A percentile compares a stretch with the other conserved stretches of the same genome.
phyloP scores from a whole-genome alignment of 2,113 vertebrate genomes.

The Lepidiolamprologus cunningtoni region DNA sequence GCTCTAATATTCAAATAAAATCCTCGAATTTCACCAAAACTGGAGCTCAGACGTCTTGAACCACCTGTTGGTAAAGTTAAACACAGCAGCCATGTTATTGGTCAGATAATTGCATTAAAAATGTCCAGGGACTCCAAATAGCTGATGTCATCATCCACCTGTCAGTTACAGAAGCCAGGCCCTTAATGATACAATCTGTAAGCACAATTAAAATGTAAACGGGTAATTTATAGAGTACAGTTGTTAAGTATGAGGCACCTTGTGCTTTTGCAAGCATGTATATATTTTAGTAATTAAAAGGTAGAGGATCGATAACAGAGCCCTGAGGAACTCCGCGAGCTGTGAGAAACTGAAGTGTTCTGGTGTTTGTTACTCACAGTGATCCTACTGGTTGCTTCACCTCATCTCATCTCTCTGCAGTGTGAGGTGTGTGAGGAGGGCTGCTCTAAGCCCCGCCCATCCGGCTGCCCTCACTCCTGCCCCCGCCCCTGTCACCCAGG shows the following conservation, averaged over 20 bases:
- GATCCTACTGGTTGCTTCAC: background rate
- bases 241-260: rapidly evolving
- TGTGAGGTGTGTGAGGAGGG: constrained; percentile 47
- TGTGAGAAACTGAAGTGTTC: rapidly evolving
- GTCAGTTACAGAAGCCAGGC: background rate
- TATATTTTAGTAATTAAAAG: background rate
- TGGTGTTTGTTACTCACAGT: background rate
- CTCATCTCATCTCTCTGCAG: background rate
- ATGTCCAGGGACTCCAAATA: background rate
- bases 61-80: background rate
- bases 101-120: rapidly evolving
- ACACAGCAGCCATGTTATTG: background rate
- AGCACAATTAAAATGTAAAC: rapidly evolving
- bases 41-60: background rate
- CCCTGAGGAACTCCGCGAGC: rapidly evolving
- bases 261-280: rapidly evolving
- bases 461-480: constrained; percentile 51
- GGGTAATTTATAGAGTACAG: rapidly evolving
- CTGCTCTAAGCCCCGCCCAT: constrained; percentile 51
- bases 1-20: background rate
- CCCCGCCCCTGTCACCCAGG: constrained; percentile 37
- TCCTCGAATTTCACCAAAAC: background rate
- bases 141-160: background rate
- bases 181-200: background rate
- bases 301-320: rapidly evolving